Evolutionary conservation across 1,140 invertebrate genomes (phyloP).

Genomic region (Apocrypta bakeri): DNA sequence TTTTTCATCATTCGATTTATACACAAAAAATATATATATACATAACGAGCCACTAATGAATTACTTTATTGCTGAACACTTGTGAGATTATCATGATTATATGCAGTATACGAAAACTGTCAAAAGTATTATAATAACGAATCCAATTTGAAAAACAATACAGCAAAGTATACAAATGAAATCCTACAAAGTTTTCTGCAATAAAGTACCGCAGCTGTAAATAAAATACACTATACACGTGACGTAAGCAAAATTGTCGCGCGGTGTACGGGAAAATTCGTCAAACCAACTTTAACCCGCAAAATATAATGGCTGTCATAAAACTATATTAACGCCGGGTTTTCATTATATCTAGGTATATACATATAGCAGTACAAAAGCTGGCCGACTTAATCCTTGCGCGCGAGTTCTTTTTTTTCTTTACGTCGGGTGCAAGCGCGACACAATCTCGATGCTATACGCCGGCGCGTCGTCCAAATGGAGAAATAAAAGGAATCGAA

Average conservation of each 20-base stretch:
- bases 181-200: background rate
- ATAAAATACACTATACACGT: background rate
- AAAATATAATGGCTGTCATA: background rate
- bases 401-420: background rate
- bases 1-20: background rate
- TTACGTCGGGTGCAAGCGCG: background rate
- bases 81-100: background rate
- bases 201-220: background rate
- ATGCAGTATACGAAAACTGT: too few relatives aligned
- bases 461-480: background rate
- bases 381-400: background rate
- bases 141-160: background rate
- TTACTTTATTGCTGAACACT: background rate
- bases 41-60: background rate
- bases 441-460: background rate
- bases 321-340: background rate
- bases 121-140: background rate
- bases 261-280: background rate
- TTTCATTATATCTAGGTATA: background rate
- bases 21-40: background rate
- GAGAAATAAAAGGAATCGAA: conserved; percentile 22
- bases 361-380: background rate
- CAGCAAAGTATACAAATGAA: background rate
- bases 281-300: background rate
- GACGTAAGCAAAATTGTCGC: background rate